phyloP scores from a whole-genome alignment of 2,113 vertebrate genomes.

The Dipodomys ordii region DNA sequence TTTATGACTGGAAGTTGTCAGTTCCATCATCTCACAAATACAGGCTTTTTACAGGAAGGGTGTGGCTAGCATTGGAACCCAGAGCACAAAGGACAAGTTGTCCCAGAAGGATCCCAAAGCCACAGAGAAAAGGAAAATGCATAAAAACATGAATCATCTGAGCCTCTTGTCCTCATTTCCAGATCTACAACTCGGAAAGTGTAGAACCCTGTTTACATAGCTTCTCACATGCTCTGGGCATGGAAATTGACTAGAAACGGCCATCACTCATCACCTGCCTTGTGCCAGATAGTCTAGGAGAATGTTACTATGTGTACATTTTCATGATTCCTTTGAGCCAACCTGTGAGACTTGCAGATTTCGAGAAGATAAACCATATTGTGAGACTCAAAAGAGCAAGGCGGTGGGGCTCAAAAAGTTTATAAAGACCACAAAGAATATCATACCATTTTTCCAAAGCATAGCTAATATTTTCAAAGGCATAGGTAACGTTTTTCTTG shows the following conservation, averaged over 20 bases:
- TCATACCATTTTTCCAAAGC: neutral
- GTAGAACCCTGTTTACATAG: neutral
- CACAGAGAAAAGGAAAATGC: conserved; percentile 35
- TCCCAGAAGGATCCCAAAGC: conserved; percentile 7
- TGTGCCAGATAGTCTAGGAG: neutral
- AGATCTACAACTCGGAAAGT: neutral
- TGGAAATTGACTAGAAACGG: conserved; percentile 19
- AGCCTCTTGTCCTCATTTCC: conserved; percentile 25
- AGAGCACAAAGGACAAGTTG: conserved; percentile 3
- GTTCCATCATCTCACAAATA: neutral
- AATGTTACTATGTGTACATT: neutral
- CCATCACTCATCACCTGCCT: neutral
- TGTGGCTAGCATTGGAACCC: conserved; percentile 35
- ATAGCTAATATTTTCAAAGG: neutral
- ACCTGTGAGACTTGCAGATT: neutral
- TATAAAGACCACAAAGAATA: neutral
- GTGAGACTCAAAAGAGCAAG: neutral
- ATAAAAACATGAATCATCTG: conserved; percentile 24
- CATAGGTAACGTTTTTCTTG: neutral
- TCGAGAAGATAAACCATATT: neutral
- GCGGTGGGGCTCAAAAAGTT: neutral
- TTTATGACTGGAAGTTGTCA: conserved; percentile 36
- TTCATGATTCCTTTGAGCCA: neutral
- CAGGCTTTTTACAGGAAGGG: conserved; percentile 31
- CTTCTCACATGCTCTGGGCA: neutral